Conservation (phyloP, 2,113 vertebrate genomes). For the Alligator mississippiensis region DNA sequence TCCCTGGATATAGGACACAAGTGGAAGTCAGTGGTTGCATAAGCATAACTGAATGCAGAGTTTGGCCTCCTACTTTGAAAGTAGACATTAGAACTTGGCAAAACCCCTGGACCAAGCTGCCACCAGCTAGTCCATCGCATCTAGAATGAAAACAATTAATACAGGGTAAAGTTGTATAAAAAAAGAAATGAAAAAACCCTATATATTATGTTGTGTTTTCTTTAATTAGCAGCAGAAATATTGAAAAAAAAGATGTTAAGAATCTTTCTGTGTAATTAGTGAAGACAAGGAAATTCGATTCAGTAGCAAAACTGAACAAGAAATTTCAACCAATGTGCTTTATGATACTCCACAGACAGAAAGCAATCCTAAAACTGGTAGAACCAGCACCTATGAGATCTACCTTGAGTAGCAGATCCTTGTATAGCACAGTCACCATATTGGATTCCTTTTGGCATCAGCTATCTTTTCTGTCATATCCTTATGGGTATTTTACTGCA, state of each 20-base stretch:
- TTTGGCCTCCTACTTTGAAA: background rate
- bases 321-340: background rate
- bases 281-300: background rate
- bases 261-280: background rate
- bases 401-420: conserved; percentile 3
- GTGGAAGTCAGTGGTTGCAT: background rate
- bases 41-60: background rate
- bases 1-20: background rate
- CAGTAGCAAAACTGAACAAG: background rate
- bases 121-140: background rate
- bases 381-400: background rate
- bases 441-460: background rate
- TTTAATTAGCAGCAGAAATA: background rate
- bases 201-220: background rate
- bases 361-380: background rate
- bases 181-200: background rate
- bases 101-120: background rate
- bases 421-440: background rate
- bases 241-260: background rate
- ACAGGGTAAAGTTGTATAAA: background rate
- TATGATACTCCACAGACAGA: background rate
- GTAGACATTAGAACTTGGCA: background rate
- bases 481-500: conserved; percentile 1
- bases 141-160: background rate
- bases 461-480: conserved; percentile 4